Evolutionary conservation across 2,888 invertebrate species (phyloP), one percentile per base, ranked within the genome.

Genomic region (Phaonia tiefii): DNA sequence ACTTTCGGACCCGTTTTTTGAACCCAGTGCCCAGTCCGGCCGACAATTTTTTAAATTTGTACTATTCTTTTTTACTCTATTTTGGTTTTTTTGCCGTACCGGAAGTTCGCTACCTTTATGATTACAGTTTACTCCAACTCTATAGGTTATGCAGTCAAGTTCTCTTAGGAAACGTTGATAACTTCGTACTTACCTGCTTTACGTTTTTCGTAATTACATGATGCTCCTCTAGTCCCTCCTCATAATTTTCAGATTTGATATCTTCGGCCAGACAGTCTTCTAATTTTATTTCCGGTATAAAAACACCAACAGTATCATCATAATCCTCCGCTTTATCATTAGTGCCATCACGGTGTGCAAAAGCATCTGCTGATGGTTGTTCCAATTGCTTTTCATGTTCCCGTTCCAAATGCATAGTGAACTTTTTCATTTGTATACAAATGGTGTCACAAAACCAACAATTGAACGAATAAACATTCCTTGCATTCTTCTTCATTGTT

Each of bases 381-480:
- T 73, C 70, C 31, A 84, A 54, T 20, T 77, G 75, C n/a, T n/a
- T n/a, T 8, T 74, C 46, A 78, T 84, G 84, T 37, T 82, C 70
- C 65, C 79, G 56, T 66, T 84, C 84, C 5, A 84, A 26, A 70
- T 83, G 84, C 66, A 79, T 63, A n/a, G 75, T 77, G 58, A 84
- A 83, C 11, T 79, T 73, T 83, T 84, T 83, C 58, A 83, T 77
- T 74, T 83, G 82, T 37, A 73, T 42, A 44, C 60, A 82, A 75
- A 80, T 78, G n/a, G 83, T 80, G 49, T 75, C 58, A 72, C 84
- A 84, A 73, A 80, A 82, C 67, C 74, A 75, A 51, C 84, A 84
- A 74, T 75, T 84, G 20, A 84, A 75, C 20, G 80, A 79, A 71
- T 77, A 83, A 42, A 75, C 44, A 70, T 78, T 76, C 54, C 77